Conservation (phyloP, 1,140 invertebrate species). For the Chymomyza costata region DNA sequence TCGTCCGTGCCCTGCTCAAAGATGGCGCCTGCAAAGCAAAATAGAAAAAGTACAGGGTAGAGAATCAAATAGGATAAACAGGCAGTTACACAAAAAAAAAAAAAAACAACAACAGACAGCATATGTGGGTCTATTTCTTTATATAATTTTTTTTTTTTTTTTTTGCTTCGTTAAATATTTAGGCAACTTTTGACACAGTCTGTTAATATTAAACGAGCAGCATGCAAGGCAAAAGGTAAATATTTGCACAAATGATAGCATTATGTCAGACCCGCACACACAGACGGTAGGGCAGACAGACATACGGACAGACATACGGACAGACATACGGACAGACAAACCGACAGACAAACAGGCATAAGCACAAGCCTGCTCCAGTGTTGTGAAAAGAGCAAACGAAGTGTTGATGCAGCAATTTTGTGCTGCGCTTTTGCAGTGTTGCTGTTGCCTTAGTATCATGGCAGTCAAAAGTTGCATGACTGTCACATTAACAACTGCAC, state of each 20-base stretch:
- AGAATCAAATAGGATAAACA: constrained; percentile 8
- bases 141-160: no score
- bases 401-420: constrained; percentile 70
- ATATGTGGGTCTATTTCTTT: no score
- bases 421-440: constrained; percentile 54
- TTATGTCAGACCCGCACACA: constrained; percentile 29
- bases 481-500: constrained; percentile 60
- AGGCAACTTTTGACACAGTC: constrained; percentile 66
- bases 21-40: constrained; percentile 82
- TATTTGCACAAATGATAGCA: constrained; percentile 70
- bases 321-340: constrained; percentile 12
- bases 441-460: constrained; percentile 29
- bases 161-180: constrained; percentile 72
- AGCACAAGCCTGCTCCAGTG: no score
- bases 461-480: constrained; percentile 69
- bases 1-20: constrained; percentile 93
- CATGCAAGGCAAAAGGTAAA: constrained; percentile 48
- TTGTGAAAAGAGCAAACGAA: constrained; percentile 56
- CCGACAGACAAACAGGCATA: neutral
- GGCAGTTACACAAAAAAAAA: no score
- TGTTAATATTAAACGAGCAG: constrained; percentile 70
- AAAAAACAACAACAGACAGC: no score
- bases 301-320: constrained; percentile 1
- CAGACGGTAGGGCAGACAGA: no score
- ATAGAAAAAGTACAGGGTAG: neutral